Percentiles rank a stretch among this genome's conserved stretches.
Evolutionary conservation across 1,140 invertebrate genomes (phyloP).

Genomic region (Cryptotermes secundus): DNA sequence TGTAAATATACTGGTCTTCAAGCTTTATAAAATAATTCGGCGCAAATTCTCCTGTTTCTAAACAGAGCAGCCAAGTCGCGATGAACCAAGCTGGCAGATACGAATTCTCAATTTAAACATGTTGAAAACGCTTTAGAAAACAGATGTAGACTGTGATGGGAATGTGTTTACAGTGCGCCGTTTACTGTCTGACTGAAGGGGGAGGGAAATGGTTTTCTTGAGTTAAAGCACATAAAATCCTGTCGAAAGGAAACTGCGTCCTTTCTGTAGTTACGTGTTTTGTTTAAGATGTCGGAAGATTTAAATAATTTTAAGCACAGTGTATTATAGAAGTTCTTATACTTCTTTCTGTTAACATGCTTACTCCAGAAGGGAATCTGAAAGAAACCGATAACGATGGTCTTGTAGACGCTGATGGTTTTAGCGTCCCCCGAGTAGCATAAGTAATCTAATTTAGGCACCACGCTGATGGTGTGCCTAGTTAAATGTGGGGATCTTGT

Average conservation of each 20-base stretch:
- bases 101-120: not conserved
- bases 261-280: not conserved
- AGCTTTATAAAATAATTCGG: not conserved
- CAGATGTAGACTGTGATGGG: not conserved
- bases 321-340: not conserved
- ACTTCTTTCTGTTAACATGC: not conserved
- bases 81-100: not conserved
- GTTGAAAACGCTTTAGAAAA: conserved; percentile 3
- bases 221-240: not conserved
- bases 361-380: not conserved
- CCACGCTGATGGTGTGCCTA: no score
- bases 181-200: conserved; percentile 6
- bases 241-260: not conserved
- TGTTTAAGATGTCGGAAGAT: not conserved
- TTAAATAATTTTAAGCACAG: not conserved
- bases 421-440: no score
- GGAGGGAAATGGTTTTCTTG: not conserved
- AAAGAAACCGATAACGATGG: not conserved
- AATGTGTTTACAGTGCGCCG: conserved; percentile 1
- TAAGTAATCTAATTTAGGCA: no score
- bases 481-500: no score
- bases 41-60: not conserved
- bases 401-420: not conserved
- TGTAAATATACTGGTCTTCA: no score
- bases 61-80: not conserved